These are phyloP conservation scores for Tangara arthus DNA, from an alignment of 2,797 vertebrate species.

Conservation along the genomic window DNA sequence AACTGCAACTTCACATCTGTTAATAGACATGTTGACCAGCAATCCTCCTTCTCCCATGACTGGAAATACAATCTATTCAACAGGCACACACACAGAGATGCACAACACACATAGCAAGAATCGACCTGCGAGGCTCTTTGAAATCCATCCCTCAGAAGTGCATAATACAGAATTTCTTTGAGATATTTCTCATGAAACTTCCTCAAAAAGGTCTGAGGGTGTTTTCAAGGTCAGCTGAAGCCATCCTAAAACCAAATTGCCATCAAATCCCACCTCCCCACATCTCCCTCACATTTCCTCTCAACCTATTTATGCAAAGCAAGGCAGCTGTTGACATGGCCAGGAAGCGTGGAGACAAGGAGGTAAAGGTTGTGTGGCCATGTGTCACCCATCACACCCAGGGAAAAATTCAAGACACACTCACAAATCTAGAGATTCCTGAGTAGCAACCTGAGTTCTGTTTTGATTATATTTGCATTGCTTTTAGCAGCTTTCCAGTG, in stretches of 20 bases:
- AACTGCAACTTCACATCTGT: not conserved
- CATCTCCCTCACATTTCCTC: fast-evolving
- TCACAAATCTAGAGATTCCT: not conserved
- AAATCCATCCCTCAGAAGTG: not conserved
- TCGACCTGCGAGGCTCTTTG: fast-evolving
- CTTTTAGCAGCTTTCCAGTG: not conserved
- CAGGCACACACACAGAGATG: not conserved
- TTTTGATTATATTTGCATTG: not conserved
- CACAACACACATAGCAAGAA: not conserved
- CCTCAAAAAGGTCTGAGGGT: not conserved
- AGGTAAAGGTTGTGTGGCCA: not conserved
- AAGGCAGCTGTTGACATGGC: not conserved
- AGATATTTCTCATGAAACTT: not conserved
- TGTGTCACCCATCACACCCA: not conserved
- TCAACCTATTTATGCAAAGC: not conserved
- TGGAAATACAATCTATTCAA: not conserved
- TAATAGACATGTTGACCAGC: not conserved
- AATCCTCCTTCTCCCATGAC: not conserved
- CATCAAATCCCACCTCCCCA: not conserved
- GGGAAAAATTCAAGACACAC: not conserved
- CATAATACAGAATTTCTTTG: not conserved
- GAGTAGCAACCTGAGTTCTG: not conserved
- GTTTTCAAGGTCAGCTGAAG: not conserved
- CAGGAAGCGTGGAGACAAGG: not conserved
- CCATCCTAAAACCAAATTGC: not conserved